Conservation (phyloP, 2,797 vertebrate species). For the Muscicapa comitata region DNA sequence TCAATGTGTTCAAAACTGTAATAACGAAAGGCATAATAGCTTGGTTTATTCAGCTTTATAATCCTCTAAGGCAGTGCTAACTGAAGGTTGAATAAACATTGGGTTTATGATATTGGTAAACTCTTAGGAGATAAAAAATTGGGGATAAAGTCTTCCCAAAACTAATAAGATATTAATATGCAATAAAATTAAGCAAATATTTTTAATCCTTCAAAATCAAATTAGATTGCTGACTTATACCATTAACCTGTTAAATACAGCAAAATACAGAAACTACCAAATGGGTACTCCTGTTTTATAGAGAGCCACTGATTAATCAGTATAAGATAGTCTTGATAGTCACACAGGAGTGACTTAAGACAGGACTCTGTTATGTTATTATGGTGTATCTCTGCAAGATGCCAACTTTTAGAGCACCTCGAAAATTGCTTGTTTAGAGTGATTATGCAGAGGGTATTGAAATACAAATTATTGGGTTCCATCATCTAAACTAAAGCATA, state of each 20-base stretch:
- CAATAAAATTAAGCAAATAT: constrained; percentile 15
- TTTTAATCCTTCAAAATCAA: neutral
- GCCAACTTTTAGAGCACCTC: neutral
- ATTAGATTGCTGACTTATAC: neutral
- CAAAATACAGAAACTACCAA: neutral
- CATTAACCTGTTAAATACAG: neutral
- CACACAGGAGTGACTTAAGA: neutral
- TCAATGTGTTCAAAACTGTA: neutral
- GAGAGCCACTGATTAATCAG: neutral
- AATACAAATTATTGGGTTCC: constrained; percentile 26
- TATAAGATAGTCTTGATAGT: neutral
- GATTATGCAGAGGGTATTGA: neutral
- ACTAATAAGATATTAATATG: neutral
- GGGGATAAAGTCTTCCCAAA: neutral
- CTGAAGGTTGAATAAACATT: constrained; percentile 13
- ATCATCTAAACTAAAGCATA: neutral
- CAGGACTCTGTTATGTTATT: neutral
- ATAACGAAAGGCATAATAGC: constrained; percentile 11
- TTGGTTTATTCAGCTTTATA: constrained; percentile 37
- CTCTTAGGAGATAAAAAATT: neutral
- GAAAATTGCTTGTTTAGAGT: neutral
- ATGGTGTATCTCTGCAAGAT: neutral
- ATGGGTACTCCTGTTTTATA: neutral
- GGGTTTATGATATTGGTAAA: neutral
- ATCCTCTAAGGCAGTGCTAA: constrained; percentile 9